Conservation (phyloP, 1,140 invertebrate genomes). For the Platyscapa corneri region DNA sequence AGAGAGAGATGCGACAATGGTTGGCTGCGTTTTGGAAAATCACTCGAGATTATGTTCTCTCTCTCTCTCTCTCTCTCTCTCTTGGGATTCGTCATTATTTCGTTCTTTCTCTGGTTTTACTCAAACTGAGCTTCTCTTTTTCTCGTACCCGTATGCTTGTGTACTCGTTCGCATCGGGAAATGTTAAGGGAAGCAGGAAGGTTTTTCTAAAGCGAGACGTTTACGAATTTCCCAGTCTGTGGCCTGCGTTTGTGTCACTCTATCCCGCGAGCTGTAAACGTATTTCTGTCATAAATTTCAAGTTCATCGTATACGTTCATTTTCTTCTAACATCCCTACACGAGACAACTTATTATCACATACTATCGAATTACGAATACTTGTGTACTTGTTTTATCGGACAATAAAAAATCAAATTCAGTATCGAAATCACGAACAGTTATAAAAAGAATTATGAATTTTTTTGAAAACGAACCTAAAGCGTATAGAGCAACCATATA, state of each 20-base stretch:
- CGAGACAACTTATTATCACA: too few species aligned
- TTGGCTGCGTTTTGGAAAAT: neutral
- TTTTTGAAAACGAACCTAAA: too few species aligned
- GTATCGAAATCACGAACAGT: neutral
- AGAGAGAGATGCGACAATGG: constrained; percentile 4
- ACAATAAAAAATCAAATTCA: too few species aligned
- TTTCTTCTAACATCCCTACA: neutral
- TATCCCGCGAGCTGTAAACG: neutral
- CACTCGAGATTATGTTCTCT: neutral
- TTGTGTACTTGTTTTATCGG: too few species aligned
- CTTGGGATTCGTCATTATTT: constrained; percentile 4
- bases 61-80: neutral
- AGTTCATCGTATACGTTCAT: neutral
- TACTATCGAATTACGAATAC: too few species aligned
- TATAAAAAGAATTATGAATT: neutral
- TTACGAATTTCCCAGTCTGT: constrained; percentile 3
- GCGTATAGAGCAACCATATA: too few species aligned
- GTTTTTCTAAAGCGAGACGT: constrained; percentile 10
- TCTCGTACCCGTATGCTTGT: neutral
- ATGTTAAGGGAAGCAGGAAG: neutral
- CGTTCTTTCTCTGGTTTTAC: neutral
- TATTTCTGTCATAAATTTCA: neutral
- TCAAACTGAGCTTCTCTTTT: neutral
- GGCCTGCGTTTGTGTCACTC: neutral
- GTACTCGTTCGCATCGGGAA: neutral